Conservation (phyloP, 2,113 vertebrate genomes). For the Urocitellus parryii region DNA sequence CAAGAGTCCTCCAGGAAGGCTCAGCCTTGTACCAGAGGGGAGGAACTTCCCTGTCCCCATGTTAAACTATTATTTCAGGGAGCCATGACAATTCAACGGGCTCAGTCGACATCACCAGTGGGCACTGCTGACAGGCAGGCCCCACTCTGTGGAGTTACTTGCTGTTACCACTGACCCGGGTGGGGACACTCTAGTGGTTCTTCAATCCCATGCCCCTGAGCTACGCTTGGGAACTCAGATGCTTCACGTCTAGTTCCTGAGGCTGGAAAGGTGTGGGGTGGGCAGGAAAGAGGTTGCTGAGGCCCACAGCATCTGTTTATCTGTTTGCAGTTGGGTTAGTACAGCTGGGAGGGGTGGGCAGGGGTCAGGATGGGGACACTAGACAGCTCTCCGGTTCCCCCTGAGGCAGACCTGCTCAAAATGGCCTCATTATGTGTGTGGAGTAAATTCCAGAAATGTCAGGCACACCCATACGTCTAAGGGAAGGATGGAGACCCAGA, state of each 20-base stretch:
- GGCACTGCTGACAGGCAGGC: not conserved
- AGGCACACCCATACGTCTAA: slow-evolving; percentile 80
- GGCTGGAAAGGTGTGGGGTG: slow-evolving; percentile 38
- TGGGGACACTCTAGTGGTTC: not conserved
- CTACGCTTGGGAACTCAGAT: not conserved
- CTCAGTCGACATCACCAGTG: not conserved
- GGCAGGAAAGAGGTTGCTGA: not conserved
- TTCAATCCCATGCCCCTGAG: not conserved
- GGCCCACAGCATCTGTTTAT: not conserved
- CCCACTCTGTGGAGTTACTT: not conserved
- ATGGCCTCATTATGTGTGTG: slow-evolving; percentile 79
- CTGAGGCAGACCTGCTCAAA: slow-evolving; percentile 75
- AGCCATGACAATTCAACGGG: not conserved
- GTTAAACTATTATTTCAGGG: not conserved
- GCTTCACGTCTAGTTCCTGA: not conserved
- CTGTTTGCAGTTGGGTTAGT: slow-evolving; percentile 54
- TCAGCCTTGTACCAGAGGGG: no score
- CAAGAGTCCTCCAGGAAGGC: not conserved
- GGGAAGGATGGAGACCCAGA: slow-evolving; percentile 24
- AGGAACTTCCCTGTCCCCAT: not conserved
- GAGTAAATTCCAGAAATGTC: slow-evolving; percentile 81
- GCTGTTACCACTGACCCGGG: not conserved
- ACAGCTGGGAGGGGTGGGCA: slow-evolving; percentile 66
- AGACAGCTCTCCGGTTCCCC: slow-evolving; percentile 76
- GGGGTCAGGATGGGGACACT: slow-evolving; percentile 82